Evolutionary conservation across 2,888 invertebrate species (phyloP).

Genomic region (Callyntrura guangdongensis): DNA sequence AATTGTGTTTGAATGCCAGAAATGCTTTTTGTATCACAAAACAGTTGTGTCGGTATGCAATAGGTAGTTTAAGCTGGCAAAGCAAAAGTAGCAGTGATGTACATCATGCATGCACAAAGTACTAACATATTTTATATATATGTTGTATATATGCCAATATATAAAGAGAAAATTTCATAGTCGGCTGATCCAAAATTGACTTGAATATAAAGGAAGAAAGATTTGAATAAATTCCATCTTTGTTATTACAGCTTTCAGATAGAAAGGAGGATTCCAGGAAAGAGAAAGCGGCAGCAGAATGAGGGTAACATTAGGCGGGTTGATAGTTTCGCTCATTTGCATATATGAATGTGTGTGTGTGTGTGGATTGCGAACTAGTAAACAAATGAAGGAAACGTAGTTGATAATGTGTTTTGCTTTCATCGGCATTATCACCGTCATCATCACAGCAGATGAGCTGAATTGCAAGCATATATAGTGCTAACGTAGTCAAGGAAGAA

Average conservation of each 20-base stretch:
- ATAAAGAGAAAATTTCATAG: constrained; percentile 49
- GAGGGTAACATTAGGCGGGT: constrained; percentile 11
- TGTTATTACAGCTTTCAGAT: background rate
- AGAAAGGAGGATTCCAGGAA: constrained; percentile 33
- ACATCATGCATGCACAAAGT: no score
- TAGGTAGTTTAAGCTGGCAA: background rate
- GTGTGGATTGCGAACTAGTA: constrained; percentile 58
- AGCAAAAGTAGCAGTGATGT: no score
- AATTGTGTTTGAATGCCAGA: constrained; percentile 41
- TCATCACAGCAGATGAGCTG: constrained; percentile 50
- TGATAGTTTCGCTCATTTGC: constrained; percentile 68
- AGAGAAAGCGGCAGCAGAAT: background rate
- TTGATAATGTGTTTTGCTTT: constrained; percentile 70
- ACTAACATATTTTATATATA: background rate
- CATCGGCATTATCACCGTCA: constrained; percentile 37
- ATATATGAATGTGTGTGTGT: constrained; percentile 69
- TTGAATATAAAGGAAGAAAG: constrained; percentile 30
- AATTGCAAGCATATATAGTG: constrained; percentile 30
- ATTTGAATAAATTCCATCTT: constrained; percentile 61
- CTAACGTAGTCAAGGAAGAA: constrained; percentile 24
- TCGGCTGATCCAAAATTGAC: constrained; percentile 68
- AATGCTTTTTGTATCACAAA: constrained; percentile 10
- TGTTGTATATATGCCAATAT: background rate
- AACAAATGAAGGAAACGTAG: constrained; percentile 65
- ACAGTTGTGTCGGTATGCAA: background rate